Conservation (phyloP, 2,888 invertebrate genomes). For the Galerucella nymphaeae region DNA sequence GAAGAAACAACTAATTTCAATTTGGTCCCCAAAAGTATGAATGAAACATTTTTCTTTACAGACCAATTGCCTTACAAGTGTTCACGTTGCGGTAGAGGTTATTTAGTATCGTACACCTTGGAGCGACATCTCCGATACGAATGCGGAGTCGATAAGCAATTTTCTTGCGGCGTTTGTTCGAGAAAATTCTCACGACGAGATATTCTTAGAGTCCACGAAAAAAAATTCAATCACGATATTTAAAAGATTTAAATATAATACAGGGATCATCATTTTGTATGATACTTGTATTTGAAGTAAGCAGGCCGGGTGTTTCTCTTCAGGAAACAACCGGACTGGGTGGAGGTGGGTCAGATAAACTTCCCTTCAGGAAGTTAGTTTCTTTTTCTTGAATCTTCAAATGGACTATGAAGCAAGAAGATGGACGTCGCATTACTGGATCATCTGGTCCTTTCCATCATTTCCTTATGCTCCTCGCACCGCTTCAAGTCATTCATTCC, state of each 20-base stretch:
- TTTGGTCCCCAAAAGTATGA: conserved; percentile 36
- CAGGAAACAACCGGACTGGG: conserved; percentile 57
- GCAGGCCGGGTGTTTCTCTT: conserved; percentile 55
- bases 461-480: not conserved
- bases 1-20: conserved; percentile 22
- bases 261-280: conserved; percentile 37
- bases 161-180: conserved; percentile 65
- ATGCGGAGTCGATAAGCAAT: conserved; percentile 63
- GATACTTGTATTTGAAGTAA: conserved; percentile 49
- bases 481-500: not conserved
- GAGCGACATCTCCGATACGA: conserved; percentile 57
- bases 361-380: conserved; percentile 25
- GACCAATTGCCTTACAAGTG: conserved; percentile 63
- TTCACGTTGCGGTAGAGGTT: conserved; percentile 70
- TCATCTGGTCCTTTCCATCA: not conserved
- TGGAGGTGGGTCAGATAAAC: conserved; percentile 57
- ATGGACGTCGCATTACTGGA: not conserved
- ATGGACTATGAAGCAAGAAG: conserved; percentile 1
- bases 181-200: conserved; percentile 59
- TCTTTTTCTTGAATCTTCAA: conserved; percentile 1
- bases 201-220: conserved; percentile 58
- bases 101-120: conserved; percentile 66
- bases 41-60: conserved; percentile 54
- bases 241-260: conserved; percentile 28
- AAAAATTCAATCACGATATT: conserved; percentile 53